Conservation (phyloP, 1,140 invertebrate genomes). For the Zaprionus vittiger region DNA sequence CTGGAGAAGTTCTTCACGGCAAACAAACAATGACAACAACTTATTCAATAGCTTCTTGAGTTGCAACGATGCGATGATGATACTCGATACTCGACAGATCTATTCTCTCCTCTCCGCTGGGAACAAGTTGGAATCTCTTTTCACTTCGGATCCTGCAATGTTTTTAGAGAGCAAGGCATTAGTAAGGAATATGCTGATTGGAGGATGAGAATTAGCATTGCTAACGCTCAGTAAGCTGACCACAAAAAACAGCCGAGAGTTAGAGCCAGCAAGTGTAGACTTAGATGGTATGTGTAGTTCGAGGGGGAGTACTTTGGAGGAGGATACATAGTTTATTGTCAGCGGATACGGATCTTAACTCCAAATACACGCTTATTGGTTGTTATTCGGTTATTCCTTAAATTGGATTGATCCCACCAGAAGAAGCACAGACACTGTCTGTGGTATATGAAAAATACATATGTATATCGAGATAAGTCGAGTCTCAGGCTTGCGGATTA, state of each 20-base stretch:
- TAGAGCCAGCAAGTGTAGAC: constrained; percentile 3
- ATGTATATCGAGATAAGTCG: neutral
- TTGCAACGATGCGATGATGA: neutral
- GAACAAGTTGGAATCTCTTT: neutral
- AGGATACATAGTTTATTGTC: neutral
- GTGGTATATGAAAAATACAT: neutral
- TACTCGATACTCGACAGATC: neutral
- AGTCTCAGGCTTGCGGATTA: neutral
- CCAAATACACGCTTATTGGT: neutral
- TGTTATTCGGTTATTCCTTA: constrained; percentile 5
- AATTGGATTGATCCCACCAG: constrained; percentile 1
- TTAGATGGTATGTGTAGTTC: neutral
- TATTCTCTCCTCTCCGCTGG: neutral
- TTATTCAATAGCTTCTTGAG: neutral
- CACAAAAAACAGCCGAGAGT: constrained; percentile 12
- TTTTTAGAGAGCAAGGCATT: constrained; percentile 30
- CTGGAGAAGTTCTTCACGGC: constrained; percentile 56
- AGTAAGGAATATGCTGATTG: constrained; percentile 6
- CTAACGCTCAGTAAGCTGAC: constrained; percentile 19
- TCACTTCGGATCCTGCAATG: constrained; percentile 20
- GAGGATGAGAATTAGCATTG: neutral
- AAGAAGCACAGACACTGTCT: constrained; percentile 5
- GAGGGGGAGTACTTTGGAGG: neutral
- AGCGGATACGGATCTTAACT: neutral
- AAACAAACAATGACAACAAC: constrained; percentile 3